Evolutionary conservation across 2,797 vertebrate species (phyloP), one percentile per base, ranked within the genome.

Genomic region (Cheirogaleus major): DNA sequence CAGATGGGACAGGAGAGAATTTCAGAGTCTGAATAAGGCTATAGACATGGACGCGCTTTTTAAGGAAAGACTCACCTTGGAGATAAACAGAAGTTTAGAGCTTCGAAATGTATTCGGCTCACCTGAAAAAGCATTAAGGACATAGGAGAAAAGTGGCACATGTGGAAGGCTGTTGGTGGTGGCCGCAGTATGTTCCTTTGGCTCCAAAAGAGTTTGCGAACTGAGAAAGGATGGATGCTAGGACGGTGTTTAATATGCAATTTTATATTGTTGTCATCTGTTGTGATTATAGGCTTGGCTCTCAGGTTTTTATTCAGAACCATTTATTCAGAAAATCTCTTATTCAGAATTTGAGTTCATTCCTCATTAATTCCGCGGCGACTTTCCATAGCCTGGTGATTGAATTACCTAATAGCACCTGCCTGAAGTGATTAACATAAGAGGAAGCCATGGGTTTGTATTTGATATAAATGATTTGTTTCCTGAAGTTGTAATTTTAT

Each of bases 331-430:
- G 91, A 93, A 97, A 97, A 96, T 95, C 89, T 95, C 91, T 76
- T 95, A 87, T 93, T 97, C 92, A 85, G 92, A 95, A 97, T 93
- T 91, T 41, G 48, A 93, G 86, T 95, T 97, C 89, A 93, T 96
- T 97, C 95, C 95, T 98, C 93, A 91, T 98, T 98, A 97, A 97
- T 97, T 97, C 97, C 20, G 63, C 63, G 67, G 97, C 7, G 75
- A 90, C 75, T 92, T 97, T 97, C 91, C 5, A 14, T 89, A 85
- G 63, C 87, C 89, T 84, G 83, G 94, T 92, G 97, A 98, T 97
- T 97, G 96, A 98, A 97, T 97, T 97, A 96, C 92, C 92, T 97
- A 97, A 98, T 89, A 97, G 88, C 95, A 97, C 97, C 96, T 97
- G 97, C 96, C 97, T 94, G 96, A 97, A 96, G 93, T 97, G 96